These are phyloP conservation scores for Bradypodion pumilum DNA, from an alignment of 2,797 vertebrate species.

Conservation along the genomic window DNA sequence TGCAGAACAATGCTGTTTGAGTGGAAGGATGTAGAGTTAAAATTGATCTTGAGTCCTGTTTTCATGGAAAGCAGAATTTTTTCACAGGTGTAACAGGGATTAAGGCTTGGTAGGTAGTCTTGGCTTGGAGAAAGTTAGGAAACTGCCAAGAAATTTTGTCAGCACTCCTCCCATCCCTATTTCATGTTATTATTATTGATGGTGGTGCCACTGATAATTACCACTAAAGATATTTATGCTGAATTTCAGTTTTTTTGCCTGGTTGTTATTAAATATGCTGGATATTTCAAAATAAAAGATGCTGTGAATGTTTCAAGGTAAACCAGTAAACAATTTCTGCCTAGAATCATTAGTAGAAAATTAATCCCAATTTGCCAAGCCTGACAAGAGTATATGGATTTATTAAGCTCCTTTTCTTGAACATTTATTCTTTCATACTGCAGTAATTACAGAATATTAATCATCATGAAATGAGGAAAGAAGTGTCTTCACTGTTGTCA, in stretches of 20 bases:
- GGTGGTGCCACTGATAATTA: neutral
- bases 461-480: neutral
- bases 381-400: neutral
- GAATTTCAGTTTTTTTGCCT: neutral
- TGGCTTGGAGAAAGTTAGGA: too few relatives aligned
- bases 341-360: constrained; percentile 31
- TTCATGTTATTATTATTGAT: neutral
- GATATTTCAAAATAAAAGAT: neutral
- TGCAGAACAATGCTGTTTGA: too few relatives aligned
- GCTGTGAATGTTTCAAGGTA: neutral
- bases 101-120: too few relatives aligned
- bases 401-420: constrained; percentile 20
- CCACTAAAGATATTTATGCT: neutral
- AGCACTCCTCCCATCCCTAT: too few relatives aligned
- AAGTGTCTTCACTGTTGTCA: neutral
- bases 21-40: too few relatives aligned
- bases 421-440: constrained; percentile 13
- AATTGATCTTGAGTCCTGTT: too few relatives aligned
- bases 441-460: constrained; percentile 17
- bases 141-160: too few relatives aligned
- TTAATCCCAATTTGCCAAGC: constrained; percentile 33
- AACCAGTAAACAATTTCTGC: neutral
- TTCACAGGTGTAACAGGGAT: too few relatives aligned
- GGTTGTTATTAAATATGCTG: neutral
- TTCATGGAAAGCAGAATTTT: too few relatives aligned